A percentile compares a stretch with the other conserved stretches of the same genome.
These are phyloP conservation scores for Hyphantria cunea DNA, from an alignment of 1,140 invertebrate genomes.

Conservation along the genomic window DNA sequence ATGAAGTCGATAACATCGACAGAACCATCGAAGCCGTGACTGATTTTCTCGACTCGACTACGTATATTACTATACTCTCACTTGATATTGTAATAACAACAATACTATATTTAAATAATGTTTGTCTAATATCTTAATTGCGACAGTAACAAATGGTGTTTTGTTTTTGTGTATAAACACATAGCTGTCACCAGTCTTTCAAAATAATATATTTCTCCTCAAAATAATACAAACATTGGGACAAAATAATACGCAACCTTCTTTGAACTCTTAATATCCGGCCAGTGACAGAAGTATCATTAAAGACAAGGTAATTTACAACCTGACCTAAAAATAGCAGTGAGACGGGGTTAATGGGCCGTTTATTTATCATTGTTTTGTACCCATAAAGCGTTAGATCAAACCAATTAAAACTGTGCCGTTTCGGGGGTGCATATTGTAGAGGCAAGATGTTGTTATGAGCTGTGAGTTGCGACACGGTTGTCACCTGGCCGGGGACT, in stretches of 20 bases:
- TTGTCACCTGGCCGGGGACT: slow-evolving; percentile 20
- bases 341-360: neutral
- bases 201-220: neutral
- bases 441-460: slow-evolving; percentile 4
- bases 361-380: slow-evolving; percentile 8
- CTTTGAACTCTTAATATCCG: slow-evolving; percentile 21
- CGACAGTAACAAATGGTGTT: no score
- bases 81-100: no score
- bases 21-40: no score
- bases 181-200: no score
- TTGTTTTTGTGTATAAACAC: no score
- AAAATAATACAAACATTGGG: neutral
- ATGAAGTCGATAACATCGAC: no score
- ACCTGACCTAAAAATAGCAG: slow-evolving; percentile 14
- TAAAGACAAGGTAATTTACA: slow-evolving; percentile 8
- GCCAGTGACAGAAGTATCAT: slow-evolving; percentile 2
- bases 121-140: no score
- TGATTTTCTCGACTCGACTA: no score
- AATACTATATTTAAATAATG: no score
- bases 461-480: neutral
- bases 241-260: slow-evolving; percentile 2
- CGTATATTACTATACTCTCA: no score
- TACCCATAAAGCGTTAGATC: neutral
- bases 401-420: slow-evolving; percentile 24
- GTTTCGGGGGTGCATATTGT: slow-evolving; percentile 1